A percentile compares a stretch with the other conserved stretches of the same genome.
Evolutionary conservation across 2,797 vertebrate genomes (phyloP).

Genomic region (Micromesistius poutassou): DNA sequence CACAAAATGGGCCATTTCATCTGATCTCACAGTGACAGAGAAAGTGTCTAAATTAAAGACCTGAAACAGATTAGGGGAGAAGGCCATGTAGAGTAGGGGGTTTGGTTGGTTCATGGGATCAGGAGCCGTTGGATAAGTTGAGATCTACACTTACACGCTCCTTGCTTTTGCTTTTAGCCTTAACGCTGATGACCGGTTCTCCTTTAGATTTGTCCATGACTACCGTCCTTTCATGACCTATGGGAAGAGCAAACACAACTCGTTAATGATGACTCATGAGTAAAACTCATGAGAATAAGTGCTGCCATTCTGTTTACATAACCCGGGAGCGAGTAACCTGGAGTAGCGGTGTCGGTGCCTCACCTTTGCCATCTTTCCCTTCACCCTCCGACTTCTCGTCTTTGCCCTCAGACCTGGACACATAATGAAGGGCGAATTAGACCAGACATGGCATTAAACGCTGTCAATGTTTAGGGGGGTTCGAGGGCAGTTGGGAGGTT

Average conservation of each 20-base stretch:
- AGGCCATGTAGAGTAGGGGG: neutral
- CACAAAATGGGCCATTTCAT: neutral
- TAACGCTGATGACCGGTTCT: constrained; percentile 94
- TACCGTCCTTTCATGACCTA: constrained; percentile 86
- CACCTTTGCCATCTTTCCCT: constrained; percentile 82
- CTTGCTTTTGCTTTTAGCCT: constrained; percentile 92
- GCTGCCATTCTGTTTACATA: neutral
- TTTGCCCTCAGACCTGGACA: constrained; percentile 73
- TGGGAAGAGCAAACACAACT: constrained; percentile 17
- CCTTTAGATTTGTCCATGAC: constrained; percentile 98
- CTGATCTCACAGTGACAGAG: neutral
- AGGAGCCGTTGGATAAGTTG: neutral
- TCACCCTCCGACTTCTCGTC: constrained; percentile 82
- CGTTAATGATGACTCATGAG: too few relatives aligned
- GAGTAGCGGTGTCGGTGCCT: neutral
- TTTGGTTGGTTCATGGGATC: neutral
- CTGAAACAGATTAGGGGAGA: neutral
- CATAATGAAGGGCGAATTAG: neutral
- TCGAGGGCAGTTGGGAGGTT: neutral
- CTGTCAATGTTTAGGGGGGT: neutral
- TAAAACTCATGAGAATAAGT: neutral
- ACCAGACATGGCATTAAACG: neutral
- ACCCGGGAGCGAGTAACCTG: neutral
- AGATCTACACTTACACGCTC: constrained; percentile 79
- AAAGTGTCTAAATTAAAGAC: neutral